Evolutionary conservation across 2,888 invertebrate species (phyloP).

Genomic region (Hirtodrosophila duncani): DNA sequence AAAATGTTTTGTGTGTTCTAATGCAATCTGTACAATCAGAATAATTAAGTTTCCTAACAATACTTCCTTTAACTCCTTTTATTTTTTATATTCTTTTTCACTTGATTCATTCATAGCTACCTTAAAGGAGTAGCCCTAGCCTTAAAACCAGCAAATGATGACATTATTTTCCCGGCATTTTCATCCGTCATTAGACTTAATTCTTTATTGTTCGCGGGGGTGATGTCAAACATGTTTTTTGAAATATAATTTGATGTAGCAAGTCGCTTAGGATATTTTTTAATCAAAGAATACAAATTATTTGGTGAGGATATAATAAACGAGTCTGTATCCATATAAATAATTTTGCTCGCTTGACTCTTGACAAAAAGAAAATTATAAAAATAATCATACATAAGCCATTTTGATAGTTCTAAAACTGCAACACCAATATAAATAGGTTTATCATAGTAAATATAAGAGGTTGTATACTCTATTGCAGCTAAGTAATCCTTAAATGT

Average conservation of each 20-base stretch:
- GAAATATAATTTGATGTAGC: background rate
- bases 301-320: background rate
- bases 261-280: background rate
- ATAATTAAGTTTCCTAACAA: background rate
- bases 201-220: background rate
- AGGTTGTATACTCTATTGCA: background rate
- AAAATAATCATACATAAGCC: constrained; percentile 6
- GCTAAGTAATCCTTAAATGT: background rate
- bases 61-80: background rate
- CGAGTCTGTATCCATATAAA: background rate
- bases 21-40: background rate
- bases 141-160: background rate
- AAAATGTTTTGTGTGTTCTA: background rate
- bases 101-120: background rate
- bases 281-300: background rate
- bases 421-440: constrained; percentile 1
- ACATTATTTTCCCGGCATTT: background rate
- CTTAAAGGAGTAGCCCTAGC: background rate
- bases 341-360: background rate
- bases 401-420: constrained; percentile 4
- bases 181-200: background rate
- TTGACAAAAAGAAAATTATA: constrained; percentile 1
- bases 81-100: background rate
- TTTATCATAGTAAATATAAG: background rate
- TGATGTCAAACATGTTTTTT: background rate